Evolutionary conservation across 2,888 invertebrate species (phyloP).

Genomic region (Quadriops clusia): DNA sequence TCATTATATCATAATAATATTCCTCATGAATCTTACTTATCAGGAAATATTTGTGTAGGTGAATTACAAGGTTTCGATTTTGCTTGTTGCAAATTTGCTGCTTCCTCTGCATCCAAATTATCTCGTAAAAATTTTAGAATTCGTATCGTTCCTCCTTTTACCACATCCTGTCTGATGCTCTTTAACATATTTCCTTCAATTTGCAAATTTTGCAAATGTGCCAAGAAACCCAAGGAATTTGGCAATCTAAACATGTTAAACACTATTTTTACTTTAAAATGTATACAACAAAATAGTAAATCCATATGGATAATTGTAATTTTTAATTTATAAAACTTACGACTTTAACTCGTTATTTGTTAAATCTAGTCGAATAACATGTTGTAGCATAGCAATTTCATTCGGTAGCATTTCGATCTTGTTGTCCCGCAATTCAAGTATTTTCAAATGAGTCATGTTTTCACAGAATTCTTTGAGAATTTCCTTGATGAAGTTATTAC

Average conservation of each 20-base stretch:
- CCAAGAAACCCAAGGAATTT: constrained; percentile 53
- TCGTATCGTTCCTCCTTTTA: constrained; percentile 71
- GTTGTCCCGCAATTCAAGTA: constrained; percentile 73
- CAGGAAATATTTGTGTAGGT: constrained; percentile 18
- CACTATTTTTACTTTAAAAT: constrained; percentile 3
- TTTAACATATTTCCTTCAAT: constrained; percentile 80
- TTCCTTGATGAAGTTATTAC: constrained; percentile 70
- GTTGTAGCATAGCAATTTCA: constrained; percentile 62
- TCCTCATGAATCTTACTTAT: constrained; percentile 26
- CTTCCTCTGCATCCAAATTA: constrained; percentile 32
- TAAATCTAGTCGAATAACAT: constrained; percentile 70
- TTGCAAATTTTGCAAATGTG: constrained; percentile 68
- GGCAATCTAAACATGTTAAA: constrained; percentile 43
- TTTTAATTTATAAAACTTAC: constrained; percentile 21
- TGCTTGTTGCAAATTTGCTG: constrained; percentile 9
- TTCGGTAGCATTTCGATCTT: constrained; percentile 65
- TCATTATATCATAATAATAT: neutral
- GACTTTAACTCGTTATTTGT: constrained; percentile 57
- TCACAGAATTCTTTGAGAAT: constrained; percentile 60
- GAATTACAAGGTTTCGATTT: constrained; percentile 6
- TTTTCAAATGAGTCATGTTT: constrained; percentile 57
- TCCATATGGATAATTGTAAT: constrained; percentile 4
- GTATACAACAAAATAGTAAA: constrained; percentile 9
- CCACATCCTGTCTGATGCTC: constrained; percentile 69
- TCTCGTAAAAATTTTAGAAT: constrained; percentile 68